A percentile compares a stretch with the other conserved stretches of the same genome.
Evolutionary conservation across 1,140 invertebrate species (phyloP).

Genomic region (Notospermus geniculatus): DNA sequence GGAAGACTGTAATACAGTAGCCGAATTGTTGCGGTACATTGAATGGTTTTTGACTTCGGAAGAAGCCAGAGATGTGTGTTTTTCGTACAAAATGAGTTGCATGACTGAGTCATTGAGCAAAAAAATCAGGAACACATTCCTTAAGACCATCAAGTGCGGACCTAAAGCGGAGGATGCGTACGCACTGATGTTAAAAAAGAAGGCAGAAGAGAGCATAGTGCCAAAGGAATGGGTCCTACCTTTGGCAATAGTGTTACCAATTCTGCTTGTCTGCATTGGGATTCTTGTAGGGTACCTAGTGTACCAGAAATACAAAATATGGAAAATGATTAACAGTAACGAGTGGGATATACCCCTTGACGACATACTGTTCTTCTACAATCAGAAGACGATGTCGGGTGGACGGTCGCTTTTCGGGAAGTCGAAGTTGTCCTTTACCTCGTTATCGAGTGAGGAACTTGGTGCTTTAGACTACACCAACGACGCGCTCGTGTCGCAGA

Average conservation of each 20-base stretch:
- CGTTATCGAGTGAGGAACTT: conserved; percentile 23
- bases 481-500: conserved; percentile 14
- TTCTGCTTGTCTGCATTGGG: conserved; percentile 13
- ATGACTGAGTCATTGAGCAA: conserved; percentile 20
- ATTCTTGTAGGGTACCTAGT: conserved; percentile 19
- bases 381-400: conserved; percentile 16
- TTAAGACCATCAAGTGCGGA: conserved; percentile 32
- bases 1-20: conserved; percentile 29
- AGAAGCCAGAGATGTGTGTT: conserved; percentile 16
- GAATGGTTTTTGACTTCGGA: conserved; percentile 31
- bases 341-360: conserved; percentile 41
- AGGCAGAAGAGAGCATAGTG: conserved; percentile 20
- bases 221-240: conserved; percentile 28
- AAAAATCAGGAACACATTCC: conserved; percentile 18
- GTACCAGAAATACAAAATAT: conserved; percentile 18
- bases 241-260: conserved; percentile 19
- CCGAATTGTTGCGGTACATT: conserved; percentile 40
- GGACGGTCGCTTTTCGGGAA: conserved; percentile 16
- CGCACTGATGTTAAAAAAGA: conserved; percentile 24
- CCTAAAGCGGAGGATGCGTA: conserved; percentile 22
- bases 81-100: conserved; percentile 25
- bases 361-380: conserved; percentile 38
- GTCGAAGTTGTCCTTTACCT: conserved; percentile 27
- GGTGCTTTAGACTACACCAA: conserved; percentile 16
- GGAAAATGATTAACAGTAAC: conserved; percentile 31